phyloP scores from a whole-genome alignment of 2,113 vertebrate species.

The Bothrops jararaca region DNA sequence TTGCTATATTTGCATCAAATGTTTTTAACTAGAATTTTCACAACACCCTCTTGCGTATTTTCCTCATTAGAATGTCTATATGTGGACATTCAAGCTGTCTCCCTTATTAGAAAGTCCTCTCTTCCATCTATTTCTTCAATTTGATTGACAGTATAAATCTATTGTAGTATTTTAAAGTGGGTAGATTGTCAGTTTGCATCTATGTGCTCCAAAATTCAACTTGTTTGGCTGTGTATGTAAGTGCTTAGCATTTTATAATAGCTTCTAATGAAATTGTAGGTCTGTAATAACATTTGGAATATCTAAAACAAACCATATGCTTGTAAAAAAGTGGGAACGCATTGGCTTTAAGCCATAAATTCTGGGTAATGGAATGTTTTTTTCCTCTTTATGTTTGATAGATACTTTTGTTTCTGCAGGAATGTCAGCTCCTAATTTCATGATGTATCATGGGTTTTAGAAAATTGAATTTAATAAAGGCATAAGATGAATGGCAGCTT shows the following conservation, averaged over 20 bases:
- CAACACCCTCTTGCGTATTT: background rate
- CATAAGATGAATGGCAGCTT: conserved; percentile 83
- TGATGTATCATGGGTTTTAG: conserved; percentile 79
- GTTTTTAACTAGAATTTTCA: background rate
- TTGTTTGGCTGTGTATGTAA: conserved; percentile 45
- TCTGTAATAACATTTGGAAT: conserved; percentile 76
- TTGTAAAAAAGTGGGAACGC: conserved; percentile 76
- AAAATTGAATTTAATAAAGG: conserved; percentile 86
- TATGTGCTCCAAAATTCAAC: conserved; percentile 4
- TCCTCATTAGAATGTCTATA: background rate
- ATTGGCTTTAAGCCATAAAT: conserved; percentile 77
- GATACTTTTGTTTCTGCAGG: conserved; percentile 82
- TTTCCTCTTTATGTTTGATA: conserved; percentile 77
- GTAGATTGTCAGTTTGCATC: conserved; percentile 24
- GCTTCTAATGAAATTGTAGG: conserved; percentile 79
- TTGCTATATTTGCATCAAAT: background rate
- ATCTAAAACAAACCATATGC: conserved; percentile 78
- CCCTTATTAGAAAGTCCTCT: background rate
- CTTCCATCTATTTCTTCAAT: conserved; percentile 8
- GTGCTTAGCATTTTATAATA: conserved; percentile 71
- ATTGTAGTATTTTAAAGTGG: conserved; percentile 4
- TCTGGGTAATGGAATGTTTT: conserved; percentile 72
- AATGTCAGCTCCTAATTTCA: conserved; percentile 84
- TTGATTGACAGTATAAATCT: conserved; percentile 11
- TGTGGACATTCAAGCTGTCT: background rate